These are phyloP conservation scores for Liolophura sinensis DNA, from an alignment of 1,140 invertebrate genomes.

Conservation along the genomic window DNA sequence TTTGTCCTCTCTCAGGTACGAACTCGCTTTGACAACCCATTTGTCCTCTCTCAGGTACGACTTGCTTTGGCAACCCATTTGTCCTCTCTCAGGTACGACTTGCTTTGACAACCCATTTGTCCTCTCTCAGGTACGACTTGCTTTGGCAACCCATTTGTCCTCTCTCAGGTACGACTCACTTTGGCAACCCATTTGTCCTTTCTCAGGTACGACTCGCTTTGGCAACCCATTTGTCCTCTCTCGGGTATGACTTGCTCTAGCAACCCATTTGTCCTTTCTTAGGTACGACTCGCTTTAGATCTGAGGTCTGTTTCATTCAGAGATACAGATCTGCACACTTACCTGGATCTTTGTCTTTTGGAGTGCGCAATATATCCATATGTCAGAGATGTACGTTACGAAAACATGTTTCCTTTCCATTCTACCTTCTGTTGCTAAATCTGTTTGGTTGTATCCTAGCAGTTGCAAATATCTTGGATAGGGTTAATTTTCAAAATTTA, in stretches of 20 bases:
- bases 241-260: slow-evolving; percentile 61
- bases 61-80: slow-evolving; percentile 76
- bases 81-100: slow-evolving; percentile 63
- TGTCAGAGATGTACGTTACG: background rate
- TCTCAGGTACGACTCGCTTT: slow-evolving; percentile 57
- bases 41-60: slow-evolving; percentile 64
- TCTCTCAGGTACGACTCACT: slow-evolving; percentile 57
- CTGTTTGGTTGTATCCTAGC: too few relatives aligned
- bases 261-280: slow-evolving; percentile 74
- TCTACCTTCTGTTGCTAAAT: too few relatives aligned
- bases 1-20: slow-evolving; percentile 65
- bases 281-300: slow-evolving; percentile 25
- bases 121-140: slow-evolving; percentile 58
- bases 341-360: too few relatives aligned
- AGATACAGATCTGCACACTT: too few relatives aligned
- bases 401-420: background rate
- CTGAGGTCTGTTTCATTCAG: too few relatives aligned
- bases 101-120: slow-evolving; percentile 79
- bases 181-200: slow-evolving; percentile 82
- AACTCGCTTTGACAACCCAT: slow-evolving; percentile 75
- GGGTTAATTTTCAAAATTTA: too few relatives aligned
- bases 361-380: too few relatives aligned
- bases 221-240: slow-evolving; percentile 79
- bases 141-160: slow-evolving; percentile 80
- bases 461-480: too few relatives aligned